A percentile compares a stretch with the other conserved stretches of the same genome.
phyloP scores from a whole-genome alignment of 2,113 vertebrate species.

The Brienomyrus brachyistius region DNA sequence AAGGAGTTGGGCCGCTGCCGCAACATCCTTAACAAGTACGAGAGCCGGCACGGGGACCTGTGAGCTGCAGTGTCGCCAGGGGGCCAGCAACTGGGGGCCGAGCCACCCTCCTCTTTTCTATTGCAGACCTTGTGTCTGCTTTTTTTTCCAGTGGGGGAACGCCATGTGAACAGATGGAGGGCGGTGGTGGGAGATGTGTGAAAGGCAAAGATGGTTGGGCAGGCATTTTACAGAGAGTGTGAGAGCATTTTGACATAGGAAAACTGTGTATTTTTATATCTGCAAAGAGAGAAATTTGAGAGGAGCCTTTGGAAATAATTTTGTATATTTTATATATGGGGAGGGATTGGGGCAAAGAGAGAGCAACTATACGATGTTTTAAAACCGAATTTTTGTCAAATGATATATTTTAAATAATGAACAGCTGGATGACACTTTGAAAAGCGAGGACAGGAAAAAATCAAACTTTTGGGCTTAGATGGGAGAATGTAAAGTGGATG shows the following conservation, averaged over 20 bases:
- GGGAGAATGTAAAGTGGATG: slow-evolving; percentile 52
- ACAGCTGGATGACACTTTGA: slow-evolving; percentile 16
- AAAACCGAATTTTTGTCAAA: slow-evolving; percentile 30
- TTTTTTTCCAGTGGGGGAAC: slow-evolving; percentile 64
- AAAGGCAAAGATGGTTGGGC: slow-evolving; percentile 7
- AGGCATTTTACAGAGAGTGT: slow-evolving; percentile 16
- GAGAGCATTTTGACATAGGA: slow-evolving; percentile 64
- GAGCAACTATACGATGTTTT: slow-evolving; percentile 38
- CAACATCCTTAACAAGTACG: slow-evolving; percentile 92
- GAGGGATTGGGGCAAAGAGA: slow-evolving; percentile 42
- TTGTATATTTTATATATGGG: slow-evolving; percentile 69
- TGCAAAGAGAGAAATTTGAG: slow-evolving; percentile 46
- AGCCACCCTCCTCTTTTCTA: slow-evolving; percentile 52
- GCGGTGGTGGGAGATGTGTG: slow-evolving; percentile 11
- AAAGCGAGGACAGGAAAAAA: slow-evolving; percentile 19
- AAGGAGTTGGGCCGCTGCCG: slow-evolving; percentile 96
- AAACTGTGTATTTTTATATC: slow-evolving; percentile 73
- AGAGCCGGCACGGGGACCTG: slow-evolving; percentile 84
- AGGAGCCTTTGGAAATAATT: slow-evolving; percentile 61
- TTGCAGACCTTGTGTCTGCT: slow-evolving; percentile 34
- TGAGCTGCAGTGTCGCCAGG: slow-evolving; percentile 45
- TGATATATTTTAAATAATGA: slow-evolving; percentile 49
- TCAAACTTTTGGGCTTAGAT: slow-evolving; percentile 19
- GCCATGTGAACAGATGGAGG: slow-evolving; percentile 28
- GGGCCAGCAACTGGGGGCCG: neutral